Evolutionary conservation across 2,888 invertebrate genomes (phyloP).

Genomic region (Tachina lurida): DNA sequence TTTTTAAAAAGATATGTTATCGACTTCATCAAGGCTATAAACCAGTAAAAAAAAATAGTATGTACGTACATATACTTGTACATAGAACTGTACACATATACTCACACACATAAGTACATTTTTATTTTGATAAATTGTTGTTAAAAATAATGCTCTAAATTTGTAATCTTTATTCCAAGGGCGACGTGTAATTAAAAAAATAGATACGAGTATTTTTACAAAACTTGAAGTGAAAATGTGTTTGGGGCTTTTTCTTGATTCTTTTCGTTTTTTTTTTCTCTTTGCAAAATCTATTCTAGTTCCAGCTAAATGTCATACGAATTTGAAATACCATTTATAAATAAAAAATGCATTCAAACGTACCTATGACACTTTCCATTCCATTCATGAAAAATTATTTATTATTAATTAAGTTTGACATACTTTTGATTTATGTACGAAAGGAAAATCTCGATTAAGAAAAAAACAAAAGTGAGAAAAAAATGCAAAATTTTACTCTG

Average conservation of each 20-base stretch:
- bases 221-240: constrained; percentile 23
- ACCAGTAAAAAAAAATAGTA: not conserved
- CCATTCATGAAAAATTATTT: constrained; percentile 58
- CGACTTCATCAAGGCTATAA: constrained; percentile 18
- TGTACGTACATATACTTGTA: not conserved
- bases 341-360: constrained; percentile 61
- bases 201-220: not conserved
- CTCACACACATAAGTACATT: not conserved
- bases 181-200: constrained; percentile 28
- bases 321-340: constrained; percentile 65
- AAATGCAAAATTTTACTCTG: not conserved
- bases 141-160: constrained; percentile 4
- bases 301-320: constrained; percentile 49
- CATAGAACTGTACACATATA: not conserved
- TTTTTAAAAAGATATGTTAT: not conserved
- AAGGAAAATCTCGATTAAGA: constrained; percentile 21
- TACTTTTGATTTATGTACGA: constrained; percentile 62
- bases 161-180: constrained; percentile 42
- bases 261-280: not conserved
- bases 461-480: constrained; percentile 1
- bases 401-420: constrained; percentile 70
- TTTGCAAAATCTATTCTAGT: constrained; percentile 23
- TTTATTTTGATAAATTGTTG: constrained; percentile 45
- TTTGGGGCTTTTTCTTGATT: not conserved
- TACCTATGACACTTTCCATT: constrained; percentile 66